Percentiles rank a stretch among this genome's conserved stretches.
Conservation (phyloP, 2,888 invertebrate genomes). For the Drosophila birchii region DNA sequence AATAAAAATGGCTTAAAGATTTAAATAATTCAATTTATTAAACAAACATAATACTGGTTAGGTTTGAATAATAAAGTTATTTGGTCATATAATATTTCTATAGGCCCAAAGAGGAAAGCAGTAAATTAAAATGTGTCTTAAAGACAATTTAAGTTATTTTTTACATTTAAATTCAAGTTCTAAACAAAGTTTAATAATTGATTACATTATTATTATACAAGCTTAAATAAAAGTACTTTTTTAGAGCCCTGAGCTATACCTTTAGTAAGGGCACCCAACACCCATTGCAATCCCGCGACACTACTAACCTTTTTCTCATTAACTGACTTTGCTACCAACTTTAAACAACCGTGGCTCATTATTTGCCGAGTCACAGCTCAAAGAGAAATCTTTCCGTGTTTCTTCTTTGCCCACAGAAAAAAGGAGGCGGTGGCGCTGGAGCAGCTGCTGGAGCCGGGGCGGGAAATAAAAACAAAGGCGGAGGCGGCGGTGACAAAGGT, state of each 20-base stretch:
- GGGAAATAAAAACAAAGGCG: conserved; percentile 73
- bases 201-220: background rate
- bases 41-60: background rate
- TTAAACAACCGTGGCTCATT: conserved; percentile 54
- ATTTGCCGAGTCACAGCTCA: conserved; percentile 42
- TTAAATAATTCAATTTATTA: background rate
- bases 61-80: background rate
- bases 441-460: conserved; percentile 37
- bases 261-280: background rate
- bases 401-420: conserved; percentile 72
- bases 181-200: background rate
- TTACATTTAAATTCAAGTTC: background rate
- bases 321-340: conserved; percentile 37
- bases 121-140: background rate
- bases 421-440: conserved; percentile 62
- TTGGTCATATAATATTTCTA: background rate
- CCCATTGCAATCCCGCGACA: background rate
- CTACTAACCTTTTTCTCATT: conserved; percentile 44
- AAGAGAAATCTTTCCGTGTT: conserved; percentile 50
- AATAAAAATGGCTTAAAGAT: background rate
- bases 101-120: background rate
- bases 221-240: background rate
- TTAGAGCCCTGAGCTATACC: background rate
- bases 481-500: conserved; percentile 60
- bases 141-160: background rate